These are phyloP conservation scores for Mactra quadrangularis DNA, from an alignment of 1,140 invertebrate genomes.

Conservation along the genomic window DNA sequence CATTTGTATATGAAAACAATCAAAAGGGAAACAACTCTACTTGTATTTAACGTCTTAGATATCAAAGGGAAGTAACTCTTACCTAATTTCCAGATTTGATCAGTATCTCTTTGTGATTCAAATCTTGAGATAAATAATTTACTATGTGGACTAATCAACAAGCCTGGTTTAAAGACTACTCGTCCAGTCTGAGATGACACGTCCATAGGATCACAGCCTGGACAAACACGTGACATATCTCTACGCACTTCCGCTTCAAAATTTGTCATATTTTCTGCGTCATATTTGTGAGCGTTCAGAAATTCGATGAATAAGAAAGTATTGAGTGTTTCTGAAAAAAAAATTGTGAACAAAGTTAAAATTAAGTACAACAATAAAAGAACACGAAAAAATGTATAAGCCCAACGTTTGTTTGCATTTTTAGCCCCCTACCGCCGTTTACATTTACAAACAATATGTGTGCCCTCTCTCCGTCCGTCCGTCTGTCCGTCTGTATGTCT, in stretches of 20 bases:
- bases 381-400: too few species aligned
- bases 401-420: too few species aligned
- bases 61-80: background rate
- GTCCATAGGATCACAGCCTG: conserved; percentile 34
- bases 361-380: too few species aligned
- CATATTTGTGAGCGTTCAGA: background rate
- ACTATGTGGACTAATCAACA: conserved; percentile 36
- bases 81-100: conserved; percentile 42
- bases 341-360: too few species aligned
- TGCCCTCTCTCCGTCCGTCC: too few species aligned
- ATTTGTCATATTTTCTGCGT: conserved; percentile 24
- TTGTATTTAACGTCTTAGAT: too few species aligned
- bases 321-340: conserved; percentile 32
- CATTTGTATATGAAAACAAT: too few species aligned
- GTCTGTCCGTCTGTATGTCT: too few species aligned
- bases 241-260: conserved; percentile 54
- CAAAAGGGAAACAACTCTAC: too few species aligned
- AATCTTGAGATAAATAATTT: conserved; percentile 52
- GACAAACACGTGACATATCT: conserved; percentile 43
- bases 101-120: conserved; percentile 43
- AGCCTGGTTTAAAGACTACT: conserved; percentile 40
- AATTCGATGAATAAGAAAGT: conserved; percentile 54
- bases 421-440: too few species aligned
- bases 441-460: too few species aligned
- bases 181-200: conserved; percentile 44